Evolutionary conservation across 2,888 invertebrate genomes (phyloP), one percentile per base, ranked within the genome.

Genomic region (Calephelis perditalis): DNA sequence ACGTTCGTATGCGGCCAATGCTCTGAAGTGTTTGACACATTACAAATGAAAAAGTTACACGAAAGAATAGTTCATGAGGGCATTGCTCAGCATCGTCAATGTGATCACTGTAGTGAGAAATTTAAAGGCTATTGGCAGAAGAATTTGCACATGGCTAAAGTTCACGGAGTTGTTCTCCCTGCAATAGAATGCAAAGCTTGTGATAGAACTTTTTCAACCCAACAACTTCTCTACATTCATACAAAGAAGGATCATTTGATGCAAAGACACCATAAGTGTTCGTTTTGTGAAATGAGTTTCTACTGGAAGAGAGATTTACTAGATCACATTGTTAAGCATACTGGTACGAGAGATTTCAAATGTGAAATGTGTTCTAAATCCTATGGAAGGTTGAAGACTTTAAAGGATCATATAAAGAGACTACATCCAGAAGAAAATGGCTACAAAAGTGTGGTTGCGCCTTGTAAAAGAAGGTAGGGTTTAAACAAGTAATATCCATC

Each of bases 271-370:
- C 80, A 81, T 47, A 74, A 75, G 5, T 91, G 91, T 56, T 68
- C 74, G 0, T 67, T 76, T 4, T 91, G 91, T 47, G 84, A 82
- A 1, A 86, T 79, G 68, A 70, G 71, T 0, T 84, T 82, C 63
- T 79, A 71, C 55, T 68, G 65, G 0, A 64, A 66, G 49, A 56
- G 63, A 5, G 71, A 70, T 35, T 58, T 78, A 12, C 71, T 70
- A 0, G 70, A 69, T 7, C 82, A 83, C 54, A 72, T 74, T 71
- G 68, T 85, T 10, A 83, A 76, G 12, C 91, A 91, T 66, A 81
- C 84, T 0, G 82, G 79, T 0, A 73, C 73, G 0, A 86, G 82
- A 65, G 81, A 85, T 6, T 89, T 79, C 47, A 73, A 81, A 26
- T 86, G 86, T 59, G 73, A 77, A 15, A 61, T 80, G 2, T 86